Base-by-base conservation (phyloP, 2,888 invertebrate species). In the Scelioninae gen. 2 region DNA sequence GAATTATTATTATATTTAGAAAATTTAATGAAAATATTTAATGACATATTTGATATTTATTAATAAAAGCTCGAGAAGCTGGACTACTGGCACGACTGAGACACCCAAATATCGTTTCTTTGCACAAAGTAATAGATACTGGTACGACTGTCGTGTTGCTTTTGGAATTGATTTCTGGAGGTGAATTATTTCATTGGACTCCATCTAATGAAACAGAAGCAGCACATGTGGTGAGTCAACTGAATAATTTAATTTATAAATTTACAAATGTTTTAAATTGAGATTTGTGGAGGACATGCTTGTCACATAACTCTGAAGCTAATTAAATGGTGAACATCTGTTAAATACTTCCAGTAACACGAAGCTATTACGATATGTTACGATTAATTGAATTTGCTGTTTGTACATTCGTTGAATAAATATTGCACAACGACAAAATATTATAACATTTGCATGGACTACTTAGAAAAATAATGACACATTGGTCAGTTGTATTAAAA, bases 81-180 rank as follows among this genome's bases (percentile, higher is more conserved):
- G 87, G 87, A 68, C 87, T 91, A 55, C 82, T 91, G 64, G 87
- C 87, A 70, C 86, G 88, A 70, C 84, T 91, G 60, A 86, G 88
- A 74, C 91, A 91, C 83, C 88, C 89, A n/a, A 90, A 90, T 77
- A 89, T 91, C 73, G 90, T 91, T 77, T 89, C 89, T 45, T 83
- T 91, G 55, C 87, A 89, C 81, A 90, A 90, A 79, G 90, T 90
- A 25, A 90, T 89, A 82, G 91, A 91, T 76, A 90, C 89, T 52
- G 87, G 88, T 37, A 87, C 87, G 67, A 89, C 90, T 69, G 89
- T 91, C 61, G 89, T 91, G 65, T 86, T 91, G 25, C 87, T 91
- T 22, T 83, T 91, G 71, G 91, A 91, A 84, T 85, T 91, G 88
- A 90, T 91, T 41, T 87, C 89, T 72, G 91, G 91, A 43, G 91